Conservation (phyloP, 2,888 invertebrate species). For the Dioctria rufipes region DNA sequence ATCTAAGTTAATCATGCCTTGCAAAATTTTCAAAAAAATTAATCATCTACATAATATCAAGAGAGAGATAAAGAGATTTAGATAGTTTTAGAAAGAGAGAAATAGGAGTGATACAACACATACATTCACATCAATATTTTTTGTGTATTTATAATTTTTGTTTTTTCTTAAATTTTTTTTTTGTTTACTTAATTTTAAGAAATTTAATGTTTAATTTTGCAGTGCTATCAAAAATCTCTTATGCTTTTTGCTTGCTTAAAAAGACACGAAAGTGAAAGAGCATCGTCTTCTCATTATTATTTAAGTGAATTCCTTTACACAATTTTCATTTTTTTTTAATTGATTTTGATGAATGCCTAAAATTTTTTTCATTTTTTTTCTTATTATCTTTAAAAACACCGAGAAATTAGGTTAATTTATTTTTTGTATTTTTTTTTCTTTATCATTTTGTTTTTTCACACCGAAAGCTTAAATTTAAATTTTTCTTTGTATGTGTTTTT, state of each 20-base stretch:
- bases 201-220: conserved; percentile 47
- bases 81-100: conserved; percentile 55
- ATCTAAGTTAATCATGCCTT: conserved; percentile 34
- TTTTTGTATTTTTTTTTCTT: conserved; percentile 61
- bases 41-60: conserved; percentile 48
- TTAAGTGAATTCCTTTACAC: conserved; percentile 47
- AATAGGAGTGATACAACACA: conserved; percentile 56
- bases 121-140: conserved; percentile 65
- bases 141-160: conserved; percentile 68
- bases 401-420: conserved; percentile 57
- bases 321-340: conserved; percentile 9
- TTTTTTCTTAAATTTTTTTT: conserved; percentile 21
- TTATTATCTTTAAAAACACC: conserved; percentile 40
- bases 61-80: conserved; percentile 50
- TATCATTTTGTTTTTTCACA: conserved; percentile 66
- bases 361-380: conserved; percentile 22
- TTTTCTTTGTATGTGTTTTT: conserved; percentile 51
- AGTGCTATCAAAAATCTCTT: conserved; percentile 47
- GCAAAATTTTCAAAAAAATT: conserved; percentile 8
- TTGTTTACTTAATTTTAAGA: conserved; percentile 24
- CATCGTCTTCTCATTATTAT: conserved; percentile 29
- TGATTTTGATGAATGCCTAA: conserved; percentile 51
- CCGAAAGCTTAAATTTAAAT: conserved; percentile 71
- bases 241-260: conserved; percentile 48
- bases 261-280: conserved; percentile 54